A percentile compares a stretch with the other conserved stretches of the same genome.
Evolutionary conservation across 2,113 vertebrate genomes (phyloP).

Genomic region (Ictidomys tridecemlineatus): DNA sequence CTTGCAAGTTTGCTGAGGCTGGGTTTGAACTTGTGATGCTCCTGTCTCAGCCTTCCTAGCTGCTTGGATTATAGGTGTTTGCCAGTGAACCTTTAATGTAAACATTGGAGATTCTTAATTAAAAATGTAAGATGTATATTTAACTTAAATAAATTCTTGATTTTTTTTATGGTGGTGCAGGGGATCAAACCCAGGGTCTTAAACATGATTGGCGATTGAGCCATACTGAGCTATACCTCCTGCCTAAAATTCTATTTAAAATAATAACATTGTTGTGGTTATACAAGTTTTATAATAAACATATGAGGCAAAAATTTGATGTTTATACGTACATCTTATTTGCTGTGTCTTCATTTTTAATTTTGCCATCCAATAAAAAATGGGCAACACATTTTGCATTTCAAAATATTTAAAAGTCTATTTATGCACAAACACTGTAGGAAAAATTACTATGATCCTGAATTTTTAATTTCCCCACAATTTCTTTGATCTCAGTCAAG

Average conservation of each 20-base stretch:
- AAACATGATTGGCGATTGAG: rapidly evolving
- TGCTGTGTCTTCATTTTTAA: neutral
- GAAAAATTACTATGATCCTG: constrained; percentile 1
- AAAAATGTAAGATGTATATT: neutral
- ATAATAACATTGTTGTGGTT: neutral
- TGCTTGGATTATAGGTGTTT: no score
- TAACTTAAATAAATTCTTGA: neutral
- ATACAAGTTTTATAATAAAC: neutral
- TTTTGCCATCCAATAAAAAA: neutral
- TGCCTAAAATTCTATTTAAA: neutral
- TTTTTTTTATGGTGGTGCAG: neutral
- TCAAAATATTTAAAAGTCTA: constrained; percentile 23
- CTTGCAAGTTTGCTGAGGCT: no score
- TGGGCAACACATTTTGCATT: neutral
- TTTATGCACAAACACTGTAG: neutral
- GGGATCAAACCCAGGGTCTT: neutral
- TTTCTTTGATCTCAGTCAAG: neutral
- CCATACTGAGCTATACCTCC: neutral
- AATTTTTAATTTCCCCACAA: neutral
- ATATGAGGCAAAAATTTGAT: neutral
- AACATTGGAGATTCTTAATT: constrained; percentile 11
- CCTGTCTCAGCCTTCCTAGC: no score
- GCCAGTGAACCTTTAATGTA: neutral
- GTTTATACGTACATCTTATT: neutral
- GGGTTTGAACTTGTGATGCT: no score